phyloP scores from a whole-genome alignment of 53 echinoderm and acorn worm genomes.

The Holothuria leucospilota region DNA sequence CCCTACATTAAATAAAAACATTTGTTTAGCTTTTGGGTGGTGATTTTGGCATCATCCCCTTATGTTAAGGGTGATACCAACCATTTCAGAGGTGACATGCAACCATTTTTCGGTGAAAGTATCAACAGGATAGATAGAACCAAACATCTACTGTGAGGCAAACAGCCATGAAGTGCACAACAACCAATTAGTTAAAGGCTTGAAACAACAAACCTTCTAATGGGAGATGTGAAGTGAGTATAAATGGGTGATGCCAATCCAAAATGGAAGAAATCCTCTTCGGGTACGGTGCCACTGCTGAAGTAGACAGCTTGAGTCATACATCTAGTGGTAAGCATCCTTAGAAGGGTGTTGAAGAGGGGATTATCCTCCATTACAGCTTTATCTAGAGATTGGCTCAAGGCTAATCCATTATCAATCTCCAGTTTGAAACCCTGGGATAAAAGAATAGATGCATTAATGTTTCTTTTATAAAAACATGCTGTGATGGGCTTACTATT shows the following conservation, averaged over 20 bases:
- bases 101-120: too few species aligned
- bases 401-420: slow-evolving; percentile 85
- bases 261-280: slow-evolving; percentile 87
- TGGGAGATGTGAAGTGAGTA: slow-evolving; percentile 98
- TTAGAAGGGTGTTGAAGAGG: slow-evolving; percentile 85
- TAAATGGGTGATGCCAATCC: slow-evolving; percentile 97
- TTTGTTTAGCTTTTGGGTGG: too few species aligned
- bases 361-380: slow-evolving; percentile 80
- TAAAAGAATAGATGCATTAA: neutral
- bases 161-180: too few species aligned
- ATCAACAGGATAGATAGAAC: too few species aligned
- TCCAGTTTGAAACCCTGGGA: slow-evolving; percentile 77
- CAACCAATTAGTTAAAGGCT: neutral
- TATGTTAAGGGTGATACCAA: too few species aligned
- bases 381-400: slow-evolving; percentile 83
- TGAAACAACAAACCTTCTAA: slow-evolving; percentile 79
- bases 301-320: slow-evolving; percentile 99
- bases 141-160: too few species aligned
- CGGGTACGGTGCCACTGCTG: slow-evolving; percentile 89
- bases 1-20: too few species aligned
- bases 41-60: too few species aligned
- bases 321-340: slow-evolving; percentile 97
- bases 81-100: too few species aligned
- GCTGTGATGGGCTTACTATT: too few species aligned
- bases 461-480: too few species aligned